Conservation (phyloP, 2,113 vertebrate genomes). For the Athene cunicularia region DNA sequence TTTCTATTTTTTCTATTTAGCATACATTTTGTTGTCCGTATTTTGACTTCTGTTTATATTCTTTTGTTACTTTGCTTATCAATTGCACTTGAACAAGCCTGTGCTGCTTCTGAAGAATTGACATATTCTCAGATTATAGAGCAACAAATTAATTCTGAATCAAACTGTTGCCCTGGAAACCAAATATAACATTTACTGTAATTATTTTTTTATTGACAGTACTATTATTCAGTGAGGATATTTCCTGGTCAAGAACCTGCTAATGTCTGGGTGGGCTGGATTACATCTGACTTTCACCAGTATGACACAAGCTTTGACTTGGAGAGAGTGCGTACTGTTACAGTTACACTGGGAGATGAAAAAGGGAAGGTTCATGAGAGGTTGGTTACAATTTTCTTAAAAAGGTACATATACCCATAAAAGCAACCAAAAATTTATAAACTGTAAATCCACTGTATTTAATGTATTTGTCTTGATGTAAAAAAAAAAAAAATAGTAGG, state of each 20-base stretch:
- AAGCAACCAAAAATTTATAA: background rate
- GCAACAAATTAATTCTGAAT: background rate
- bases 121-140: background rate
- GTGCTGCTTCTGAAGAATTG: background rate
- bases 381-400: slow-evolving; percentile 73
- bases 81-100: background rate
- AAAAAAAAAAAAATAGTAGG: background rate
- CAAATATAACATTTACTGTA: background rate
- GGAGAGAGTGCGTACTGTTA: slow-evolving; percentile 91
- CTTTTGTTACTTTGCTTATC: background rate
- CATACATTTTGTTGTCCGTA: background rate
- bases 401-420: background rate
- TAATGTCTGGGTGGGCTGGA: slow-evolving; percentile 97
- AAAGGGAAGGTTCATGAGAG: slow-evolving; percentile 98
- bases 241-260: slow-evolving; percentile 96
- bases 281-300: slow-evolving; percentile 96
- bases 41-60: background rate
- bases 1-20: background rate
- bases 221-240: slow-evolving; percentile 94
- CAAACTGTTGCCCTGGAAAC: background rate
- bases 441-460: background rate
- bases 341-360: slow-evolving; percentile 94
- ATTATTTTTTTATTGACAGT: slow-evolving; percentile 73
- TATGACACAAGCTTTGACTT: slow-evolving; percentile 89
- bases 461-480: background rate